A percentile compares a stretch with the other conserved stretches of the same genome.
Evolutionary conservation across 2,113 vertebrate genomes (phyloP).

Genomic region (Paraplagusia blochii): DNA sequence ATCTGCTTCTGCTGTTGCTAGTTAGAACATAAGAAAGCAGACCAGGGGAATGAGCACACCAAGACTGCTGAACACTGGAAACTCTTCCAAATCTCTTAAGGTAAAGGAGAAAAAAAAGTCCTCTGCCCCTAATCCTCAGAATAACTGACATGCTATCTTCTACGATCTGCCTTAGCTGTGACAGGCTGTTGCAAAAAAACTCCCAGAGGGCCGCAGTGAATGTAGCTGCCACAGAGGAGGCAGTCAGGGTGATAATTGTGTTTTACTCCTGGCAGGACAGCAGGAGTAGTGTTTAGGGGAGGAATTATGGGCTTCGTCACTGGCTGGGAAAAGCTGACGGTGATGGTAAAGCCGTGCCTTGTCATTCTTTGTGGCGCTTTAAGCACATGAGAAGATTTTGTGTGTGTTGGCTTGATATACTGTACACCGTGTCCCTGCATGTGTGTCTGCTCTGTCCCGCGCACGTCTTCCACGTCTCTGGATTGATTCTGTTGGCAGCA

Average conservation of each 20-base stretch:
- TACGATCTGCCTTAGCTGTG: constrained; percentile 19
- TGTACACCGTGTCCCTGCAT: not conserved
- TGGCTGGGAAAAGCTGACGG: constrained; percentile 91
- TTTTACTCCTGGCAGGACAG: constrained; percentile 73
- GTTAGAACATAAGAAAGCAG: constrained; percentile 83
- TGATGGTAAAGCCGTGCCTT: constrained; percentile 75
- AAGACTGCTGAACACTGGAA: constrained; percentile 86
- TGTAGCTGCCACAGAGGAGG: constrained; percentile 15
- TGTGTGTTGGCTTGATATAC: constrained; percentile 4
- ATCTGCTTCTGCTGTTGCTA: constrained; percentile 44
- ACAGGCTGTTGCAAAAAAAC: constrained; percentile 22
- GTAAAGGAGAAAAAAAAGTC: constrained; percentile 58
- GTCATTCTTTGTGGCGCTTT: constrained; percentile 21
- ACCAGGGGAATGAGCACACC: constrained; percentile 86
- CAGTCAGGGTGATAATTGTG: constrained; percentile 37
- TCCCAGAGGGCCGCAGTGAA: constrained; percentile 19
- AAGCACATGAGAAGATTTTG: constrained; percentile 12
- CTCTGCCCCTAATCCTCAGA: constrained; percentile 33
- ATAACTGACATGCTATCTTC: constrained; percentile 37
- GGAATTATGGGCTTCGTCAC: constrained; percentile 85
- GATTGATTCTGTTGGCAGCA: not conserved
- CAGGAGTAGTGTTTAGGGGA: constrained; percentile 87
- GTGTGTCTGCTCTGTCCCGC: not conserved
- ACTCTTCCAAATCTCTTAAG: constrained; percentile 86
- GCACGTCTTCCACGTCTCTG: not conserved